Base-by-base conservation (phyloP, 2,797 vertebrate genomes). In the Garrulus glandarius region DNA sequence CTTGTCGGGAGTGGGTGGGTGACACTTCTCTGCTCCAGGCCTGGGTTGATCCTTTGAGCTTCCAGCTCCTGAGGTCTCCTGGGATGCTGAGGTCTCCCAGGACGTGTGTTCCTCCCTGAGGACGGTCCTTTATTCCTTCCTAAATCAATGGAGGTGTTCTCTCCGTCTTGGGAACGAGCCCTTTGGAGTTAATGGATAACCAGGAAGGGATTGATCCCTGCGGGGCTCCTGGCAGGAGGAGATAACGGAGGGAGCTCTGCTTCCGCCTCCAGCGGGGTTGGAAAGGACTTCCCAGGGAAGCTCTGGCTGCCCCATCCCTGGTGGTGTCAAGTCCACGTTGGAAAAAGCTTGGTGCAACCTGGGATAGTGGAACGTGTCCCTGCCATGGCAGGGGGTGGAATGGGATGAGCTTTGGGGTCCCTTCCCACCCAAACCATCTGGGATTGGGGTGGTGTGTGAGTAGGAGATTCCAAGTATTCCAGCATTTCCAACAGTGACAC, bases 101-200 rank as follows among this genome's bases (percentile, higher is more conserved):
- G 27, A 21, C 0, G 1, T 5, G 13, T 34, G 52, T 7, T 47
- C n/a, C 47, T 65, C 1, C 2, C 64, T 24, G 47, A 12, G 1
- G 4, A 22, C 3, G 0, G 1, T 26, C 72, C 49, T 56, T 71
- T 17, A 10, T 53, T 61, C 10, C 37, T 15, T 32, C 23, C 13
- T 11, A 4, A 44, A 39, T 74, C 55, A 6, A 4, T 39, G 50
- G 63, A 37, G 36, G 57, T 5, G 65, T 72, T 87, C 13, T 72
- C 55, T 60, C 63, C 1, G 2, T 43, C 70, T 79, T 1, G 50
- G 84, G 92, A 88, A 55, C 0, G 1, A 87, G 49, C 24, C 74
- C 57, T 52, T 19, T 7, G 24, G 37, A 36, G 89, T 93, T 89
- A 92, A 89, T 91, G 91, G 79, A 15, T 92, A 94, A 94, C 86